Base-by-base conservation (phyloP, 1,140 invertebrate species). In the Leguminivora glycinivorella region DNA sequence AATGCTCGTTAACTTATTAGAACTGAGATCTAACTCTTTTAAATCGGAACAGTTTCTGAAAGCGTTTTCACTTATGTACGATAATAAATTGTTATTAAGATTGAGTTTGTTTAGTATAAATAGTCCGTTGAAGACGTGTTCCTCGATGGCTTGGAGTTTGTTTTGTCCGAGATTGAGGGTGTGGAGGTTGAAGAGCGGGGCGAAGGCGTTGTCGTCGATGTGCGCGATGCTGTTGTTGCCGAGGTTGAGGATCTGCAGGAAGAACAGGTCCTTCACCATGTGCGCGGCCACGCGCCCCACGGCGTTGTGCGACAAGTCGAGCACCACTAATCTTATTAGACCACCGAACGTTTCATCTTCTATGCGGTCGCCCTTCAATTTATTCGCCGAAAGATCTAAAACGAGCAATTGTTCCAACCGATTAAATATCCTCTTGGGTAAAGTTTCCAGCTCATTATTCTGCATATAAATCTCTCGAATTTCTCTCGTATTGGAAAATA, bases 11-110 rank as follows among this genome's bases (percentile, higher is more conserved):
- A 98, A 91, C 81, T 94, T 93, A 90, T 98, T 98, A 22, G 95
- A 94, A 81, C 96, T 96, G 67, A 98, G 91, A 86, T 97, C 96
- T 70, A 98, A 90, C 76, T 97, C 96, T 83, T 95, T 94, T 47
- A 96, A 90, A 88, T 95, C 93, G 29, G 95, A 96, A 82, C 95
- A 95, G 89, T 97, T 98, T 91, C 93, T 94, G 78, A 98, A 97
- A 29, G 97, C 95, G 72, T 96, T 95, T 34, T 93, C 90, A 82
- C 96, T 95, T 52, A 97, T 93, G 67, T 93, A 93, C 74, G 94
- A 93, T 34, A 98, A 92, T 69, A 94, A 83, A 87, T 98, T 98
- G 77, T 95, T 95, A 81, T 97, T 96, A 77, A 97, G 87, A 25
- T 94, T 95, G 22, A 97, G 89, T 68, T 96, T 93, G 70, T 94